phyloP scores from a whole-genome alignment of 2,797 vertebrate species.

The Mormyrus hasselquistii region DNA sequence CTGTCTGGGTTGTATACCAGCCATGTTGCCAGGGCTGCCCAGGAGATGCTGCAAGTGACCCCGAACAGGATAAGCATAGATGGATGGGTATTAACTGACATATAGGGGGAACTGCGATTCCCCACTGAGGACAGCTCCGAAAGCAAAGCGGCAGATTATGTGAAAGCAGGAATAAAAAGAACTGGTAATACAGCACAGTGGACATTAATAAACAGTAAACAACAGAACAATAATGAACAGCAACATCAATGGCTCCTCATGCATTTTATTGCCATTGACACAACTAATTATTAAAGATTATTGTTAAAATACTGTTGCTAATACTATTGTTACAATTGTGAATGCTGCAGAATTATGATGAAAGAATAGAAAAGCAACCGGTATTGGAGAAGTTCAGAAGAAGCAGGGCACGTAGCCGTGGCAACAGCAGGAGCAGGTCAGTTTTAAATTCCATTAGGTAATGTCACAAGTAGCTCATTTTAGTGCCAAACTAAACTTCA shows the following conservation, averaged over 20 bases:
- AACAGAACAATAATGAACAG: neutral
- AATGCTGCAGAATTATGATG: neutral
- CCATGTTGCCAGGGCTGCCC: neutral
- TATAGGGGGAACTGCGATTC: neutral
- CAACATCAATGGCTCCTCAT: neutral
- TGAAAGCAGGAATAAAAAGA: neutral
- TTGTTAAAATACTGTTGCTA: neutral
- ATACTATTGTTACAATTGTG: neutral
- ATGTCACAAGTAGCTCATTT: constrained; percentile 28
- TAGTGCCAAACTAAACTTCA: constrained; percentile 34
- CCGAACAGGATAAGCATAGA: neutral
- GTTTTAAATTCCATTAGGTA: constrained; percentile 54
- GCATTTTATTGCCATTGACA: neutral
- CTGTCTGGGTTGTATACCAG: neutral
- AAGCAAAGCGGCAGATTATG: neutral
- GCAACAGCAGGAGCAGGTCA: constrained; percentile 40
- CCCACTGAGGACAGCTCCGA: neutral
- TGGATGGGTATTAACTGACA: neutral
- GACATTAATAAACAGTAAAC: neutral
- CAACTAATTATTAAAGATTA: neutral
- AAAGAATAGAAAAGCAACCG: neutral
- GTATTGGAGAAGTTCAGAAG: neutral
- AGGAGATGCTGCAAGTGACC: neutral
- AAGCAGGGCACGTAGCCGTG: constrained; percentile 32
- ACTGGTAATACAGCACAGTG: neutral